Evolutionary conservation across 1,140 invertebrate genomes (phyloP).

Genomic region (Drosophila carrolli): DNA sequence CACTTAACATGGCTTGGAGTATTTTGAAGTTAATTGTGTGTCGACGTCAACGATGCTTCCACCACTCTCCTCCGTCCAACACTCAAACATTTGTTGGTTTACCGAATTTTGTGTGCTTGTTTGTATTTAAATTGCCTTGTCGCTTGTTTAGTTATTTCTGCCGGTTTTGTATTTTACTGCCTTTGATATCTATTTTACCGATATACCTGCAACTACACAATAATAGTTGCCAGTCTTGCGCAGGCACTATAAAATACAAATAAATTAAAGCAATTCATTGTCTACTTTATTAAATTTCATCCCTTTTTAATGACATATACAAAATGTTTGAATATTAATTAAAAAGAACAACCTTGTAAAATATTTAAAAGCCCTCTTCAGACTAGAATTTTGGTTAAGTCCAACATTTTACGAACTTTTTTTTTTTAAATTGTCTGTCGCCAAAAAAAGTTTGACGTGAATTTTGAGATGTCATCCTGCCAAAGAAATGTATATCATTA

Average conservation of each 20-base stretch:
- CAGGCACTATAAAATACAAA: background rate
- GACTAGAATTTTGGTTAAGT: too few relatives aligned
- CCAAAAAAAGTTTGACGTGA: background rate
- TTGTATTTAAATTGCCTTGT: constrained; percentile 81
- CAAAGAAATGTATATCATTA: background rate
- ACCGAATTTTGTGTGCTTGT: constrained; percentile 52
- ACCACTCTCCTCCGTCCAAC: constrained; percentile 8
- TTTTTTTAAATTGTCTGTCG: background rate
- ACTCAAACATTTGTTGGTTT: constrained; percentile 55
- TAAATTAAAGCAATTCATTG: background rate
- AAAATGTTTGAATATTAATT: too few relatives aligned
- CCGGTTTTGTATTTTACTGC: constrained; percentile 46
- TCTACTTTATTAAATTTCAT: background rate
- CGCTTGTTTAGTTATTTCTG: constrained; percentile 49
- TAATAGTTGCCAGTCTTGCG: background rate
- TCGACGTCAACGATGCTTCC: constrained; percentile 62
- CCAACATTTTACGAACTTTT: too few relatives aligned
- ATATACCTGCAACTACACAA: constrained; percentile 61
- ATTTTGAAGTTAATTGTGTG: constrained; percentile 80
- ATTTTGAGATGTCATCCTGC: background rate
- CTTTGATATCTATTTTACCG: constrained; percentile 62
- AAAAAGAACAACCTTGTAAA: too few relatives aligned
- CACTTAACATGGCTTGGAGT: constrained; percentile 78
- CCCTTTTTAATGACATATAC: too few relatives aligned
- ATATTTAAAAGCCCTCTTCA: background rate